Base-by-base conservation (phyloP, 2,113 vertebrate species). In the Eptesicus fuscus region DNA sequence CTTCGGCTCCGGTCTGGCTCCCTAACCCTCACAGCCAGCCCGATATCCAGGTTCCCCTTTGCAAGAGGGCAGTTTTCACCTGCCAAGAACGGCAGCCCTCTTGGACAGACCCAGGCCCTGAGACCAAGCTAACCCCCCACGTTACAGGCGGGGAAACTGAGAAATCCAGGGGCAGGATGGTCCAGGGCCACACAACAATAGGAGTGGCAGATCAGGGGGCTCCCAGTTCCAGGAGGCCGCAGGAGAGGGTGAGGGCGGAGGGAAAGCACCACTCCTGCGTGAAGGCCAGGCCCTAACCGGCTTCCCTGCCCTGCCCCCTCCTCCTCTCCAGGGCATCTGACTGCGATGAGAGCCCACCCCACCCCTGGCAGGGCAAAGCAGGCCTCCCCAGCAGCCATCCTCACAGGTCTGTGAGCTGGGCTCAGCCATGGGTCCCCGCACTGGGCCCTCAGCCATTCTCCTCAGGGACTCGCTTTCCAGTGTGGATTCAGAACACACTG, bases 401-500 rank as follows among this genome's bases (percentile, higher is more conserved):
- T 53, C 25, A 1, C 13, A 59, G 67, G 20, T 61, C 20, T 17
- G 6, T 32, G 59, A 59, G 16, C 11, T 42, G 53, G 37, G 63
- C 56, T 80, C 47, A 1, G 30, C 49, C 51, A 1, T 3, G 76
- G 37, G 13, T 22, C 47, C 18, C 14, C 6, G 40, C 1, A 10
- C 44, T 13, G 32, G 56, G 12, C 2, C 25, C 17, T 13, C n/a
- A 0, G 12, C 23, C 42, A 9, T 23, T 69, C 67, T 3, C 79
- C 14, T 2, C 1, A 25, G 87, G 59, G 32, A 44, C 20, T 79
- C 14, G 2, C 28, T 63, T 16, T 10, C n/a, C 20, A 4, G 11
- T 0, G 0, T 7, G 44, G 22, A 40, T 22, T 67, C 14, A 30
- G 79, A 16, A 47, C 5, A 2, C 32, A 6, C 22, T 13, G 16